Evolutionary conservation across 2,113 vertebrate species (phyloP).

Genomic region (Tragelaphus imberbis): DNA sequence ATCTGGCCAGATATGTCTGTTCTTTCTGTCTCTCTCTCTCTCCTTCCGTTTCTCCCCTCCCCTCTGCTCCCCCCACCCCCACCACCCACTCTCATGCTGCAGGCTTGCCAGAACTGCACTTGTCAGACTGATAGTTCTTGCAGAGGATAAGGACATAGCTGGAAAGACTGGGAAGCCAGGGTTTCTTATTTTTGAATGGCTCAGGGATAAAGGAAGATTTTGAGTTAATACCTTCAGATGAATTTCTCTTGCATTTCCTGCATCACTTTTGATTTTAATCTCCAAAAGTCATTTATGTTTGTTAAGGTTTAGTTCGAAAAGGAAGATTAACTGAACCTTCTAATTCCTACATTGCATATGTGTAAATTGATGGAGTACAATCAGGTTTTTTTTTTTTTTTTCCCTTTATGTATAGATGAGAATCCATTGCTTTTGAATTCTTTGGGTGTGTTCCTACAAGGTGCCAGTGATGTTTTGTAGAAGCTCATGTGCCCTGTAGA

Average conservation of each 20-base stretch:
- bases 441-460: background rate
- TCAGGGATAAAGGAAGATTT: background rate
- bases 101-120: background rate
- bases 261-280: background rate
- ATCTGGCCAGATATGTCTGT: background rate
- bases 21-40: background rate
- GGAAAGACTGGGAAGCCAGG: background rate
- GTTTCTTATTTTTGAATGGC: background rate
- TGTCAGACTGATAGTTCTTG: accelerated
- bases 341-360: background rate
- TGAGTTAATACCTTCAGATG: background rate
- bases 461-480: background rate
- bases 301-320: background rate
- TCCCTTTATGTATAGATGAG: background rate
- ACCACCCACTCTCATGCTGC: background rate
- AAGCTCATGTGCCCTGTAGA: background rate
- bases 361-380: background rate
- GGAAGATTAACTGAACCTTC: background rate
- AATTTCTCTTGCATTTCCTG: background rate
- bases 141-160: background rate
- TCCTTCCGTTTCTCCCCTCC: background rate
- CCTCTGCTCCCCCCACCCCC: accelerated
- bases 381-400: background rate
- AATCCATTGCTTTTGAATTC: background rate
- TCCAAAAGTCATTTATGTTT: background rate